These are phyloP conservation scores for Atherinosoma microstoma DNA, from an alignment of 2,797 vertebrate genomes.

Conservation along the genomic window DNA sequence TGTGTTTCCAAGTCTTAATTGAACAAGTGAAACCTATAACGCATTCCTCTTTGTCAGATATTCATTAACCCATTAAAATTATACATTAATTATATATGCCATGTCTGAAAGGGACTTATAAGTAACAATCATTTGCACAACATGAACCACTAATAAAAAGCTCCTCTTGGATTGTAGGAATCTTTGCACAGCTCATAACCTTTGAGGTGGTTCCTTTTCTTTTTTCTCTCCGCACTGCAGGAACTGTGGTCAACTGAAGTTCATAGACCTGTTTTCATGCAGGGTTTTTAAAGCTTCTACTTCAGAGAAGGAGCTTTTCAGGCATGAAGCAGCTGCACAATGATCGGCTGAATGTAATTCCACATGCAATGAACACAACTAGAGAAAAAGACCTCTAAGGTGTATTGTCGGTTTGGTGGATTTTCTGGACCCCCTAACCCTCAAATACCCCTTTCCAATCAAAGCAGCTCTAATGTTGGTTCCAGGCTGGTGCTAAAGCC, in stretches of 20 bases:
- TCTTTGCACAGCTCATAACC: background rate
- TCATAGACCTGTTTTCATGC: background rate
- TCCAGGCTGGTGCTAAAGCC: background rate
- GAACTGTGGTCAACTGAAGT: background rate
- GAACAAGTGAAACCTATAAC: background rate
- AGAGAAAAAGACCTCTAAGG: background rate
- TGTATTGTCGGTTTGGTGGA: background rate
- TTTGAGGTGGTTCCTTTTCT: background rate
- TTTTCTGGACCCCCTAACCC: background rate
- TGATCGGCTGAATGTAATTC: background rate
- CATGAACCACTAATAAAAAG: background rate
- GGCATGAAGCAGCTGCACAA: background rate
- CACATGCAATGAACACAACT: background rate
- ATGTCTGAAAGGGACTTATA: background rate
- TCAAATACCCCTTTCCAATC: background rate
- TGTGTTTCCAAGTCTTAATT: background rate
- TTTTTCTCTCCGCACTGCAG: background rate
- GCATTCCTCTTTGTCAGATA: background rate
- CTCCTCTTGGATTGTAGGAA: background rate
- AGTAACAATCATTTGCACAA: background rate
- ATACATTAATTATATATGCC: too few relatives aligned
- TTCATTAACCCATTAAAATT: too few relatives aligned
- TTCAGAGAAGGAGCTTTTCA: background rate
- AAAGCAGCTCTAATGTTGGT: background rate
- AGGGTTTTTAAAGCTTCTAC: background rate